Evolutionary conservation across 1,140 invertebrate genomes (phyloP).

Genomic region (Leptopilina boulardi): DNA sequence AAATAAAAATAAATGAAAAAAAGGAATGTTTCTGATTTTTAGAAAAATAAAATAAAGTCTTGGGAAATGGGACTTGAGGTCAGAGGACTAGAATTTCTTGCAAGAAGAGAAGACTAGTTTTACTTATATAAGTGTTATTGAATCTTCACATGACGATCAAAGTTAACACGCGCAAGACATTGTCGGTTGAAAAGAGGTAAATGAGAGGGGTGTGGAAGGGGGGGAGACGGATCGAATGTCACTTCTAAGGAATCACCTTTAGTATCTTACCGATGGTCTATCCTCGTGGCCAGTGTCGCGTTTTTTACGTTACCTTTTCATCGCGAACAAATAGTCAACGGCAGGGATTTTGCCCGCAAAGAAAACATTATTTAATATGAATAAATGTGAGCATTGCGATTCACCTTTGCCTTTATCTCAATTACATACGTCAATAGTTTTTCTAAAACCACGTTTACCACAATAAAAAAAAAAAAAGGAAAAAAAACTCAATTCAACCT

Average conservation of each 20-base stretch:
- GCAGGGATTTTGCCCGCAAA: neutral
- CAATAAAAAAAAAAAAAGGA: neutral
- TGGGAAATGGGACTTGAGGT: neutral
- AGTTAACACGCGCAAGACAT: conserved; percentile 31
- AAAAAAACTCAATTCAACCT: neutral
- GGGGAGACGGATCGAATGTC: conserved; percentile 53
- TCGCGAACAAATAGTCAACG: conserved; percentile 35
- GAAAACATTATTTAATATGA: conserved; percentile 53
- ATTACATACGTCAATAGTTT: neutral
- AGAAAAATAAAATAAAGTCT: no score
- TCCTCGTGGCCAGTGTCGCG: conserved; percentile 55
- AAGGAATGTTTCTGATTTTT: neutral
- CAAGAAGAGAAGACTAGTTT: neutral
- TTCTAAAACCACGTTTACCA: neutral
- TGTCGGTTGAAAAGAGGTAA: conserved; percentile 21
- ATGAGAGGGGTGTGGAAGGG: conserved; percentile 40
- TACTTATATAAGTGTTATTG: conserved; percentile 5
- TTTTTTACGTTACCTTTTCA: conserved; percentile 52
- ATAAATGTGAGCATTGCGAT: conserved; percentile 54
- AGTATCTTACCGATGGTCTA: conserved; percentile 63
- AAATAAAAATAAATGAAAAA: neutral
- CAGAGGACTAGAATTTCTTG: conserved; percentile 10
- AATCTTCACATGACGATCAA: conserved; percentile 17
- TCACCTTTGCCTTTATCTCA: neutral
- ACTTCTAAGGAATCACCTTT: conserved; percentile 72